phyloP scores from a whole-genome alignment of 2,797 vertebrate genomes.

The Enteromius trimaculatus region DNA sequence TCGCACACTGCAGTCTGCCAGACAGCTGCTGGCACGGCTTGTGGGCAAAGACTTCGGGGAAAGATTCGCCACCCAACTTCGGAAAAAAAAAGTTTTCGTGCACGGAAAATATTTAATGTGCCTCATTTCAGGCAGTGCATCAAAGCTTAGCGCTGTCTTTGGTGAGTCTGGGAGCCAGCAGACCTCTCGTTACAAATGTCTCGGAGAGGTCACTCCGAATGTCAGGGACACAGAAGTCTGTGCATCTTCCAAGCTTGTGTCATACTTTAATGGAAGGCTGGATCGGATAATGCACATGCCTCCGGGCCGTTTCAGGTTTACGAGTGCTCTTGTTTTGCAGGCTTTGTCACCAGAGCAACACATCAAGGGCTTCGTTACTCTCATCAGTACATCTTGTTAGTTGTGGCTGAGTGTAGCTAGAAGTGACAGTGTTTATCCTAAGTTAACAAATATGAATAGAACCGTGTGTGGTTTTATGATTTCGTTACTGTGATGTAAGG shows the following conservation, averaged over 20 bases:
- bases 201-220: slow-evolving; percentile 40
- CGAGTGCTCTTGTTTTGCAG: slow-evolving; percentile 51
- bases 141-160: slow-evolving; percentile 52
- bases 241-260: slow-evolving; percentile 52
- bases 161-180: slow-evolving; percentile 23
- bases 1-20: slow-evolving; percentile 39
- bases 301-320: slow-evolving; percentile 55
- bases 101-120: slow-evolving; percentile 56
- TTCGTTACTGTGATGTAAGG: slow-evolving; percentile 57
- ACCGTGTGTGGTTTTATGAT: slow-evolving; percentile 47
- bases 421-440: slow-evolving; percentile 49
- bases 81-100: slow-evolving; percentile 23
- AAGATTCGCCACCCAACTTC: slow-evolving; percentile 46
- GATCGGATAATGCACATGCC: slow-evolving; percentile 42
- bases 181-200: slow-evolving; percentile 50
- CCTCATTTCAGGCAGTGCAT: slow-evolving; percentile 46
- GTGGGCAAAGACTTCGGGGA: slow-evolving; percentile 56
- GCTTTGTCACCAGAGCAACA: slow-evolving; percentile 62
- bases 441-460: slow-evolving; percentile 53
- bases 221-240: slow-evolving; percentile 28
- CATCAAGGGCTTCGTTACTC: slow-evolving; percentile 34
- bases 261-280: slow-evolving; percentile 46
- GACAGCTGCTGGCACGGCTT: slow-evolving; percentile 53
- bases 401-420: slow-evolving; percentile 25
- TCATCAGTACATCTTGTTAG: slow-evolving; percentile 42